Evolutionary conservation across 2,888 invertebrate species (phyloP).

Genomic region (Ichneumoninae sp.): DNA sequence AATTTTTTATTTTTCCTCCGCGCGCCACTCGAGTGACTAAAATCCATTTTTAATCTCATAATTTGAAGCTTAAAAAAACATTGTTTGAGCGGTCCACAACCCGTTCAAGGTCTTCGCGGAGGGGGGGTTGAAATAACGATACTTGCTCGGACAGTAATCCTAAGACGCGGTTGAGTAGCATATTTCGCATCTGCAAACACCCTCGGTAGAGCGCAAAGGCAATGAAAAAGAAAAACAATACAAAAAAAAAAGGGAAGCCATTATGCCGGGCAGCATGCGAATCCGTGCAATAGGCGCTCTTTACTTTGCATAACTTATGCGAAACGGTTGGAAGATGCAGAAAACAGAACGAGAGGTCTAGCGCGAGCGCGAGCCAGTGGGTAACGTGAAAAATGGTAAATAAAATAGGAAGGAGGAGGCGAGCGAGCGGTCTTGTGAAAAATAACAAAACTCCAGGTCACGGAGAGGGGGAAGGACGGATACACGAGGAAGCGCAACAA

Average conservation of each 20-base stretch:
- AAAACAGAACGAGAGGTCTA: slow-evolving; percentile 47
- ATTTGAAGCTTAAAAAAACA: neutral
- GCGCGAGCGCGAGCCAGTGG: slow-evolving; percentile 19
- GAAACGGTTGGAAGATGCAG: slow-evolving; percentile 63
- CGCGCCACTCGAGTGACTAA: neutral
- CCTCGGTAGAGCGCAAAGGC: slow-evolving; percentile 14
- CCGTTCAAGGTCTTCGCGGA: neutral
- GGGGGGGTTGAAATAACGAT: neutral
- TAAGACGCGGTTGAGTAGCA: slow-evolving; percentile 30
- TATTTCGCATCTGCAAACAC: slow-evolving; percentile 49
- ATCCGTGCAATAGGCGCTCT: slow-evolving; percentile 64
- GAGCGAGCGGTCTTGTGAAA: slow-evolving; percentile 35
- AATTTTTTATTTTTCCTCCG: neutral
- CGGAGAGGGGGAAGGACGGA: neutral
- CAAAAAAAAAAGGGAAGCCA: slow-evolving; percentile 38
- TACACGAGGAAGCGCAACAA: slow-evolving; percentile 7
- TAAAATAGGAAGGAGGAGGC: slow-evolving; percentile 60
- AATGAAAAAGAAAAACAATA: slow-evolving; percentile 21
- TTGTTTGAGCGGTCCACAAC: neutral
- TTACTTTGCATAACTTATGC: slow-evolving; percentile 67
- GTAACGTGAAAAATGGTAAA: slow-evolving; percentile 66
- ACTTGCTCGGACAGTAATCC: neutral
- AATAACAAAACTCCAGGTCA: slow-evolving; percentile 25
- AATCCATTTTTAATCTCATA: slow-evolving; percentile 3
- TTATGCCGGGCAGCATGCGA: slow-evolving; percentile 52